Base-by-base conservation (phyloP, 2,888 invertebrate genomes). In the Machimus atricapillus region DNA sequence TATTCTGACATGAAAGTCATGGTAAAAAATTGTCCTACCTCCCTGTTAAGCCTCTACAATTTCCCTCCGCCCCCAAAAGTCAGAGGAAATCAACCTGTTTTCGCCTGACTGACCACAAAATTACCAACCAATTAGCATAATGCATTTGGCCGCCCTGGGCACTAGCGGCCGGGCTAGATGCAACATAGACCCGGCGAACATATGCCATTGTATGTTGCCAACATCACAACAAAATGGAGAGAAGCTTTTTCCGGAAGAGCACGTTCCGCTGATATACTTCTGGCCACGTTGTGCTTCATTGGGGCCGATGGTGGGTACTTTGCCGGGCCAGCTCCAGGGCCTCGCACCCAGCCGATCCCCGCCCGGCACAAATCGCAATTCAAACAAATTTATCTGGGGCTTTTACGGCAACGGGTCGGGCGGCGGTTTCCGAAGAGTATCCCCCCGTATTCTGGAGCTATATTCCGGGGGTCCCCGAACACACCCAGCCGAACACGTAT, bases 61-160 rank as follows among this genome's bases (percentile, higher is more conserved):
- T 78, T 23, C 5, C 27, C n/a, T 14, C 27, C 12, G 9, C 66
- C 5, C 23, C n/a, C 27, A 27, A 66, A 23, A 40, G 37, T 52
- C 6, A 31, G 52, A 34, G 52, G 31, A 40, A 82, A 66, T 82
- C 66, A 82, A 82, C 82, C 82, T 82, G 37, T 66, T 85, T 74
- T 85, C 73, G 73, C 74, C 74, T 73, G 74, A 58, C 66, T 78
- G 78, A 79, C 86, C 86, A 86, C 46, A 79, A 86, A 86, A 86
- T 86, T 86, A 86, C 86, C 86, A 86, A 79, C 86, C 86, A 86
- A 86, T 86, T 86, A 86, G 86, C 86, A 86, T 86, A 86, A 86
- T 86, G 86, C 86, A 79, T 86, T 86, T 77, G 74, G 37, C 86
- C 31, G n/a, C 56, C 37, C 31, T 14, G 40, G 40, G 37, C 43